These are phyloP conservation scores for Bostrychus sinensis DNA, from an alignment of 2,113 vertebrate genomes.

Conservation along the genomic window DNA sequence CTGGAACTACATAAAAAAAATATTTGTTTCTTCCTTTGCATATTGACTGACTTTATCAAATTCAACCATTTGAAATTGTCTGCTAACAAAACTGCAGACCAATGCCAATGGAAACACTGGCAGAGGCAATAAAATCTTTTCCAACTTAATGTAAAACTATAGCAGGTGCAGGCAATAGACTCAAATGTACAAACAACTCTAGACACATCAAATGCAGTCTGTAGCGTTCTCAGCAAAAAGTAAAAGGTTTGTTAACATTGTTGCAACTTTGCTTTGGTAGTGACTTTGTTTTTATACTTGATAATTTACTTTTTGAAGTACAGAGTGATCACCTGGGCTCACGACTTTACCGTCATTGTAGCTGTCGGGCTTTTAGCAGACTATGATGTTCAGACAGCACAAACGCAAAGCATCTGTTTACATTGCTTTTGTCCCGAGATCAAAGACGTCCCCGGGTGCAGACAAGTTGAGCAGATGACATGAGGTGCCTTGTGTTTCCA, in stretches of 20 bases:
- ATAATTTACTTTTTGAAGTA: slow-evolving; percentile 50
- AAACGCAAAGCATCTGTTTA: slow-evolving; percentile 63
- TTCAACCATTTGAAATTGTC: too few species aligned
- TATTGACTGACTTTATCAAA: too few species aligned
- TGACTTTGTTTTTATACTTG: too few species aligned
- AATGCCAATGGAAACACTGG: too few species aligned
- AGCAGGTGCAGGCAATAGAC: too few species aligned
- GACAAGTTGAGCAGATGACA: slow-evolving; percentile 64
- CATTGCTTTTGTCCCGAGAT: slow-evolving; percentile 53
- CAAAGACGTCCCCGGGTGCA: slow-evolving; percentile 60
- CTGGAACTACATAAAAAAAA: not conserved
- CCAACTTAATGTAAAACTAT: too few species aligned
- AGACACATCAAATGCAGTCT: too few species aligned
- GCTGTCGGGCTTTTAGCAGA: slow-evolving; percentile 62
- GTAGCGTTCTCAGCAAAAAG: too few species aligned
- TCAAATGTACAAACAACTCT: too few species aligned
- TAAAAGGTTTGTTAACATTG: not conserved
- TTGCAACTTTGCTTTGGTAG: slow-evolving; percentile 15
- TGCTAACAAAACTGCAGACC: too few species aligned
- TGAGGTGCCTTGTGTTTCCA: slow-evolving; percentile 63
- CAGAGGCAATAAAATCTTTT: too few species aligned
- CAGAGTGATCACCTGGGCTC: slow-evolving; percentile 49
- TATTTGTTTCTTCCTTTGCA: not conserved
- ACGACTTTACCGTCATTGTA: slow-evolving; percentile 45
- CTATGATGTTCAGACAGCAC: slow-evolving; percentile 53